Conservation (phyloP, 2,113 vertebrate genomes). For the Poicephalus gulielmi region DNA sequence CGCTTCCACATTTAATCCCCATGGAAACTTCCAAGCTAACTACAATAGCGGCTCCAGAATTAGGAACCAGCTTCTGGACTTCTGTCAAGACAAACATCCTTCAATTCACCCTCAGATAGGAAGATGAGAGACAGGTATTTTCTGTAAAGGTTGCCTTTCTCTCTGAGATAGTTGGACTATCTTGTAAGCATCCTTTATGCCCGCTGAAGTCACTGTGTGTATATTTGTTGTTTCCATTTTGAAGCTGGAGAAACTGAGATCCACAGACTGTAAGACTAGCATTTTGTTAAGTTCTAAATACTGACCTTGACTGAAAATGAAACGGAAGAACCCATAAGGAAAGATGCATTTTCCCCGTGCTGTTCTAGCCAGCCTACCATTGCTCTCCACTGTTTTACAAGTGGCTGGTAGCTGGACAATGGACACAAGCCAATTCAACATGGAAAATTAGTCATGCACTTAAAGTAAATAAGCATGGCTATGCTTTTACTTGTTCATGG, state of each 20-base stretch:
- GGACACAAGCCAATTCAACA: not conserved
- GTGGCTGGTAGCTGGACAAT: not conserved
- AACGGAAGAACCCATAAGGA: not conserved
- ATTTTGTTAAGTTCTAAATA: not conserved
- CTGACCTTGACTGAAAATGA: not conserved
- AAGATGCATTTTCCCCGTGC: not conserved
- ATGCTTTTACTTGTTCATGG: not conserved
- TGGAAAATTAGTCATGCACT: not conserved
- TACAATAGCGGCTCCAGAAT: rapidly evolving
- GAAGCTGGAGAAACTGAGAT: not conserved
- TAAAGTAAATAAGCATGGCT: not conserved
- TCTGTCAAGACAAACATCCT: not conserved
- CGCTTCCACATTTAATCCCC: not conserved
- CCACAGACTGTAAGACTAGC: not conserved
- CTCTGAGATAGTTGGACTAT: not conserved
- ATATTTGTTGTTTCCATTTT: not conserved
- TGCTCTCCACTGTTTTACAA: not conserved
- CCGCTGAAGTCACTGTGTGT: not conserved
- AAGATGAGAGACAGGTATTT: not conserved
- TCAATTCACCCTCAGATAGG: not conserved
- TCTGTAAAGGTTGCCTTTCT: not conserved
- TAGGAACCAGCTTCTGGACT: not conserved
- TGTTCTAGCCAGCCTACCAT: not conserved
- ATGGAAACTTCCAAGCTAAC: not conserved
- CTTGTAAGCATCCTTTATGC: not conserved